A percentile compares a stretch with the other conserved stretches of the same genome.
Conservation (phyloP, 2,797 vertebrate genomes). For the Pelochelys cantorii region DNA sequence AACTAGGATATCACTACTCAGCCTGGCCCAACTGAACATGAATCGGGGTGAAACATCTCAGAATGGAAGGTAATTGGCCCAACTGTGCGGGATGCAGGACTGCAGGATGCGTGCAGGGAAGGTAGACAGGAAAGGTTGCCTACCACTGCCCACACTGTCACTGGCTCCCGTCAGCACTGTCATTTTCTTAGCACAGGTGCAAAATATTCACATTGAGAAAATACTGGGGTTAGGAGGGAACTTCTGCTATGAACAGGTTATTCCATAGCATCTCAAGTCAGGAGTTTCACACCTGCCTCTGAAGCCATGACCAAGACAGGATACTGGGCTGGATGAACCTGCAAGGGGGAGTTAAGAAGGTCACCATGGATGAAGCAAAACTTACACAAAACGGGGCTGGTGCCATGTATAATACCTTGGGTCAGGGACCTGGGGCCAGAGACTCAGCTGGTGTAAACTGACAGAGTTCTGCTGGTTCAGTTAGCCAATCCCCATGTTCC, state of each 20-base stretch:
- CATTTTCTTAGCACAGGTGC: neutral
- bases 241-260: neutral
- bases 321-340: neutral
- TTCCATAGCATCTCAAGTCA: neutral
- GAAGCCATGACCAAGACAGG: neutral
- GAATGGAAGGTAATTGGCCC: neutral
- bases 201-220: neutral
- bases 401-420: neutral
- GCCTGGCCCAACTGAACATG: no score
- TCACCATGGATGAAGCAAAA: neutral
- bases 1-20: neutral
- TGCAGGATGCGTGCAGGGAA: neutral
- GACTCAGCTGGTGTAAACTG: neutral
- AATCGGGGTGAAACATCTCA: neutral
- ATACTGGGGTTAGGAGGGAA: neutral
- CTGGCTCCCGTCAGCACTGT: neutral
- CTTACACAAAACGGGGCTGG: neutral
- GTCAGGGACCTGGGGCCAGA: no score
- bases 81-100: neutral
- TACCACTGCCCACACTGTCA: neutral
- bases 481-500: neutral
- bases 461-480: neutral
- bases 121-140: neutral
- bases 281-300: neutral
- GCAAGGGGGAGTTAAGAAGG: neutral